Conservation (phyloP, 2,113 vertebrate species). For the Promerops cafer region DNA sequence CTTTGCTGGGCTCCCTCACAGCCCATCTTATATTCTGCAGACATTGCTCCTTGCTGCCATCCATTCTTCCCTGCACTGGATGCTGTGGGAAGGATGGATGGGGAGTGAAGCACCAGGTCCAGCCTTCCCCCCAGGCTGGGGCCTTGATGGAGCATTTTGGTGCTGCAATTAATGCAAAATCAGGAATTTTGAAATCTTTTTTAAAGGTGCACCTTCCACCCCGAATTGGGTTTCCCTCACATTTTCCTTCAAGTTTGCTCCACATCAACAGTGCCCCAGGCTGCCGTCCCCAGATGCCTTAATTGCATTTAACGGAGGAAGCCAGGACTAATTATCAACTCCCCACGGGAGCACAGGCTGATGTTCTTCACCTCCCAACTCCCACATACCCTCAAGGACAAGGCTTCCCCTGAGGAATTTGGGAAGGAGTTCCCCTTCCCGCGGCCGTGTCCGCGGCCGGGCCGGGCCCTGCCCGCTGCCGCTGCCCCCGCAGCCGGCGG, state of each 20-base stretch:
- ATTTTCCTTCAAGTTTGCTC: background rate
- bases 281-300: background rate
- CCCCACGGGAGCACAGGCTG: background rate
- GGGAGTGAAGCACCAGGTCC: background rate
- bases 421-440: background rate
- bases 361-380: background rate
- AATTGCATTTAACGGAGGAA: background rate
- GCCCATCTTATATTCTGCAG: background rate
- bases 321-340: background rate
- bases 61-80: background rate
- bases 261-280: background rate
- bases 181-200: too few species aligned
- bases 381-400: fast-evolving
- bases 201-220: background rate
- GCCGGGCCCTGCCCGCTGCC: background rate
- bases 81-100: background rate
- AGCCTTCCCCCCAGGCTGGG: background rate
- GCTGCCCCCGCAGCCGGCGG: background rate
- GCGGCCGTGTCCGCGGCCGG: background rate
- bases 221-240: background rate
- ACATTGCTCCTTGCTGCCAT: background rate
- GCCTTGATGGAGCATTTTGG: background rate
- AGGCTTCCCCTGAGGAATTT: background rate
- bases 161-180: background rate
- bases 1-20: background rate